Evolutionary conservation across 2,797 vertebrate genomes (phyloP).

Genomic region (Neosalanx taihuensis): DNA sequence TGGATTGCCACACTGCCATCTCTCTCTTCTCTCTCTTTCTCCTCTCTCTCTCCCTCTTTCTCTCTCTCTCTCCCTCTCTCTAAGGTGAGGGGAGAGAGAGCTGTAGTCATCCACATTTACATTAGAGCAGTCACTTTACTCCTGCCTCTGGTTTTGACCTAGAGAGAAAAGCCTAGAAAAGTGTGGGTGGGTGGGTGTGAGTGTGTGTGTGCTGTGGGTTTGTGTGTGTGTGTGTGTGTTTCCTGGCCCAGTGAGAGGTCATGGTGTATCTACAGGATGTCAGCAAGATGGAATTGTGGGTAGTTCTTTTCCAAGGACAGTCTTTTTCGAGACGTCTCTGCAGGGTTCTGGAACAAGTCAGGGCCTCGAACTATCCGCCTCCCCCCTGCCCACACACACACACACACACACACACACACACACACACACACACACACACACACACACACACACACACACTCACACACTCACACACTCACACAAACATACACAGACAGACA

Average conservation of each 20-base stretch:
- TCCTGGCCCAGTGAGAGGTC: constrained; percentile 4
- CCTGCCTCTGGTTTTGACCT: neutral
- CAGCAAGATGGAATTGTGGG: constrained; percentile 14
- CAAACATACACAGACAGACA: no score
- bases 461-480: neutral
- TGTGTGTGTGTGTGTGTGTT: neutral
- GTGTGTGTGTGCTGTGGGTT: constrained; percentile 1
- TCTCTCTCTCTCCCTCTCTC: no score
- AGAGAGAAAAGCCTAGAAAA: neutral
- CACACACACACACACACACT: neutral
- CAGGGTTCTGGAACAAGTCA: constrained; percentile 25
- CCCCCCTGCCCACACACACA: neutral
- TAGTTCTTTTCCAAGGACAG: constrained; percentile 23
- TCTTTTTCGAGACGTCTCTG: constrained; percentile 17
- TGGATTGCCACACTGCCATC: neutral
- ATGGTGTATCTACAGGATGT: constrained; percentile 8
- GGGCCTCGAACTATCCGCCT: constrained; percentile 5
- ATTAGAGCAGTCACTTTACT: constrained; percentile 13
- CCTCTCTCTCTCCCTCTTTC: no score
- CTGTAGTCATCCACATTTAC: constrained; percentile 12
- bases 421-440: neutral
- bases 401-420: neutral
- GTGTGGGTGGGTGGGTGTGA: neutral
- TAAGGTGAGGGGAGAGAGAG: neutral
- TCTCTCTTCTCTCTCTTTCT: no score